Percentiles rank a stretch among this genome's conserved stretches.
Evolutionary conservation across 1,140 invertebrate genomes (phyloP).

Genomic region (Nylanderia fulva): DNA sequence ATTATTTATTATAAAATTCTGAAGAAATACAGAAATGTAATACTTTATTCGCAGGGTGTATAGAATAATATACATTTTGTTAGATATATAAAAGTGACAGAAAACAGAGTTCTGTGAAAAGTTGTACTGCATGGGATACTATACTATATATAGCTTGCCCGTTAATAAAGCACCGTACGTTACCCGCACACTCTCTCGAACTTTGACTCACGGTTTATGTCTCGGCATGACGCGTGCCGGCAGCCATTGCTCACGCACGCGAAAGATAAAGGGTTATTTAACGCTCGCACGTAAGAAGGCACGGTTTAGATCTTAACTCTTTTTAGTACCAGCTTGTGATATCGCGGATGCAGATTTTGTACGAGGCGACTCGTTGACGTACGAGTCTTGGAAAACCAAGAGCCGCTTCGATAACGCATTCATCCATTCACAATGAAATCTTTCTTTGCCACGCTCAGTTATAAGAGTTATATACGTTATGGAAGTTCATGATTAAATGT

Average conservation of each 20-base stretch:
- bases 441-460: constrained; percentile 11
- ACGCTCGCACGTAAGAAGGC: constrained; percentile 7
- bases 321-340: constrained; percentile 23
- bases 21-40: background rate
- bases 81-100: background rate
- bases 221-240: constrained; percentile 28
- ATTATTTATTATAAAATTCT: background rate
- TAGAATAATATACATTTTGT: background rate
- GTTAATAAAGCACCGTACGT: constrained; percentile 42
- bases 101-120: background rate
- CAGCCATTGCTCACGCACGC: constrained; percentile 54
- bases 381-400: background rate
- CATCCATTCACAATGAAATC: constrained; percentile 12
- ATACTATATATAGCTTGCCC: constrained; percentile 36
- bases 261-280: constrained; percentile 71
- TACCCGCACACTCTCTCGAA: constrained; percentile 37
- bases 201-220: constrained; percentile 56
- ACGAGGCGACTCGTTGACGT: background rate
- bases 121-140: background rate
- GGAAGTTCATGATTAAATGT: constrained; percentile 21
- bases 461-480: constrained; percentile 1
- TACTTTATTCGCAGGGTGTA: background rate
- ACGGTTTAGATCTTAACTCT: constrained; percentile 45
- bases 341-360: constrained; percentile 29
- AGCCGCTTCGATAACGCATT: constrained; percentile 5